phyloP scores from a whole-genome alignment of 1,140 invertebrate genomes.

The Macrosteles quadrilineatus region DNA sequence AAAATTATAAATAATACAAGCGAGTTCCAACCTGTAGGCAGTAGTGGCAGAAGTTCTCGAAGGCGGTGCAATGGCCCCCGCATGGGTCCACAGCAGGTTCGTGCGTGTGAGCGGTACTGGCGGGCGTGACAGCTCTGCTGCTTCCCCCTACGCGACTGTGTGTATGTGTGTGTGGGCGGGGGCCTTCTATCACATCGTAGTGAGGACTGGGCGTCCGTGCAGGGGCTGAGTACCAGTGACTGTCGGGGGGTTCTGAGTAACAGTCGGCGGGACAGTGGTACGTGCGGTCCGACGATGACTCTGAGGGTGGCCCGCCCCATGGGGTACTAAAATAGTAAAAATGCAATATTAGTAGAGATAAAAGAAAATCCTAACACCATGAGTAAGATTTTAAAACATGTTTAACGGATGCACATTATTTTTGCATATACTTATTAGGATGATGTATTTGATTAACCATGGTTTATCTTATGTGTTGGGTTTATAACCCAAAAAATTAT shows the following conservation, averaged over 20 bases:
- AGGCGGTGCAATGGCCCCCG: conserved; percentile 63
- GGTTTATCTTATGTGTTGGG: no score
- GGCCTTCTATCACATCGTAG: conserved; percentile 17
- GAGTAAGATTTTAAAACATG: no score
- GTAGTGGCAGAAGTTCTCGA: conserved; percentile 67
- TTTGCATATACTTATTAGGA: no score
- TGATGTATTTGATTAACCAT: no score
- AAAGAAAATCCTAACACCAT: no score
- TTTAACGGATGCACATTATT: no score
- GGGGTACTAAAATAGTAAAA: background rate
- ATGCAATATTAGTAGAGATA: no score
- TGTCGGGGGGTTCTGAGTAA: background rate
- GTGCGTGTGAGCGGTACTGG: background rate
- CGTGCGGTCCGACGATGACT: background rate
- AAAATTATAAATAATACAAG: no score
- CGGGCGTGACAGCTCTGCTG: conserved; percentile 8
- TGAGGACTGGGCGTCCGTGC: conserved; percentile 3
- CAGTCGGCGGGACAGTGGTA: conserved; percentile 9
- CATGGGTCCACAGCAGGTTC: conserved; percentile 56
- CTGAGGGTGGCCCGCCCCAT: background rate
- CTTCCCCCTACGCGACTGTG: background rate
- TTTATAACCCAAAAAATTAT: no score
- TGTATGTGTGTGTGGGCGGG: no score
- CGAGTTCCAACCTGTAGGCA: conserved; percentile 65
- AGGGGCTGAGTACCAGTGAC: background rate